A percentile compares a stretch with the other conserved stretches of the same genome.
phyloP scores from a whole-genome alignment of 2,888 invertebrate species.

The Meliscaeva auricollis region DNA sequence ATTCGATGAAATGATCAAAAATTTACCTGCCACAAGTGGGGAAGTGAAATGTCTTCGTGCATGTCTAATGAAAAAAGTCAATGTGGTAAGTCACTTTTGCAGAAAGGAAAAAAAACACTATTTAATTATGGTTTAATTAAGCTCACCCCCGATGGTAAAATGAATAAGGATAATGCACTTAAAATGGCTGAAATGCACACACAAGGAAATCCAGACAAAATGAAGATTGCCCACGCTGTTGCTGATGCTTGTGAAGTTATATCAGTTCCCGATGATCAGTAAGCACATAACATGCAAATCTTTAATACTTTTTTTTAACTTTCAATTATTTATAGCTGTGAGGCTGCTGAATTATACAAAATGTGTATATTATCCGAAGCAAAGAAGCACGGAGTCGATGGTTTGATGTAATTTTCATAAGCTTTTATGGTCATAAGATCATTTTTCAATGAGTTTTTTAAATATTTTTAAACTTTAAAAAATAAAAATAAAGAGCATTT shows the following conservation, averaged over 20 bases:
- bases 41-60: conserved; percentile 82
- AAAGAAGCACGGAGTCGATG: conserved; percentile 78
- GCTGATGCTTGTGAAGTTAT: conserved; percentile 78
- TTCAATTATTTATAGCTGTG: conserved; percentile 77
- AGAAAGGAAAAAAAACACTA: neutral
- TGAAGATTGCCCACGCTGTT: conserved; percentile 76
- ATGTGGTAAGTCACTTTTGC: conserved; percentile 78
- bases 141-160: conserved; percentile 81
- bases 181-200: conserved; percentile 77
- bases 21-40: conserved; percentile 77
- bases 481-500: too few species aligned
- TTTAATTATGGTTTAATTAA: conserved; percentile 62
- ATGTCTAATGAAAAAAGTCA: conserved; percentile 81
- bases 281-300: conserved; percentile 65
- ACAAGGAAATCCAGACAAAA: conserved; percentile 78
- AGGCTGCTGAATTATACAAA: conserved; percentile 80
- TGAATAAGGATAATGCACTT: conserved; percentile 78
- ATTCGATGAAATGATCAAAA: conserved; percentile 79
- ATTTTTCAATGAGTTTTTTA: neutral
- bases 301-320: neutral
- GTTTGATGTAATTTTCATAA: neutral
- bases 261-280: conserved; percentile 81
- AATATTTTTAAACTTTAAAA: too few species aligned
- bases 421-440: neutral
- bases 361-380: conserved; percentile 78